Percentiles rank a stretch among this genome's conserved stretches.
Evolutionary conservation across 92 coral and sea anemone genomes (phyloP).

Genomic region (Siderastrea radians): DNA sequence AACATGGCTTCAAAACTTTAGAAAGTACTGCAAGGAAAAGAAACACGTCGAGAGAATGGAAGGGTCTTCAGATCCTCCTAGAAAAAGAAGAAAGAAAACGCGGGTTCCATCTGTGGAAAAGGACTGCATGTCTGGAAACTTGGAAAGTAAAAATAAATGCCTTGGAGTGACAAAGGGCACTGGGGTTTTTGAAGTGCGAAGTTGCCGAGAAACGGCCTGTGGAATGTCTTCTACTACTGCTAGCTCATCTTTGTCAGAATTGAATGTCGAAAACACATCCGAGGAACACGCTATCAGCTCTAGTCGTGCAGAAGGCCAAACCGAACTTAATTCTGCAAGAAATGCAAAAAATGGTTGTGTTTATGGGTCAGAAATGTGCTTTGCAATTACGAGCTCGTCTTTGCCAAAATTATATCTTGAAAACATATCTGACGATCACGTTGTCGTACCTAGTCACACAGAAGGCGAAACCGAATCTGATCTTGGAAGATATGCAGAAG

Average conservation of each 20-base stretch:
- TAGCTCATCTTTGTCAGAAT: not conserved
- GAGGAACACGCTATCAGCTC: not conserved
- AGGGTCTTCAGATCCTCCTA: not conserved
- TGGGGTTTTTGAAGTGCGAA: not conserved
- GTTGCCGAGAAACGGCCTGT: not conserved
- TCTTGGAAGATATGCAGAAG: too few relatives aligned
- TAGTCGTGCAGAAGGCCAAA: too few relatives aligned
- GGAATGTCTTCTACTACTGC: not conserved
- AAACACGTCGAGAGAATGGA: not conserved
- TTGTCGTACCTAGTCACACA: too few relatives aligned
- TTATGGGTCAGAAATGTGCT: too few relatives aligned
- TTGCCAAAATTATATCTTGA: too few relatives aligned
- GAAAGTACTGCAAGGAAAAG: not conserved
- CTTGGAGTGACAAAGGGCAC: constrained; percentile 10
- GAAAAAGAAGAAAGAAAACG: not conserved
- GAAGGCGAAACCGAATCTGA: too few relatives aligned
- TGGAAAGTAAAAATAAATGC: constrained; percentile 27
- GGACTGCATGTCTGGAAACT: not conserved
- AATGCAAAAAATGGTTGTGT: too few relatives aligned
- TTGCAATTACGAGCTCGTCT: too few relatives aligned
- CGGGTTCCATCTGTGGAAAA: not conserved
- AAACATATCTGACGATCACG: too few relatives aligned
- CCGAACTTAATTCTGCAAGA: too few relatives aligned
- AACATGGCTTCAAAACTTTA: constrained; percentile 17
- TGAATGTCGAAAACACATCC: not conserved